These are phyloP conservation scores for Drosophila cracens DNA, from an alignment of 2,888 invertebrate species.

Conservation along the genomic window DNA sequence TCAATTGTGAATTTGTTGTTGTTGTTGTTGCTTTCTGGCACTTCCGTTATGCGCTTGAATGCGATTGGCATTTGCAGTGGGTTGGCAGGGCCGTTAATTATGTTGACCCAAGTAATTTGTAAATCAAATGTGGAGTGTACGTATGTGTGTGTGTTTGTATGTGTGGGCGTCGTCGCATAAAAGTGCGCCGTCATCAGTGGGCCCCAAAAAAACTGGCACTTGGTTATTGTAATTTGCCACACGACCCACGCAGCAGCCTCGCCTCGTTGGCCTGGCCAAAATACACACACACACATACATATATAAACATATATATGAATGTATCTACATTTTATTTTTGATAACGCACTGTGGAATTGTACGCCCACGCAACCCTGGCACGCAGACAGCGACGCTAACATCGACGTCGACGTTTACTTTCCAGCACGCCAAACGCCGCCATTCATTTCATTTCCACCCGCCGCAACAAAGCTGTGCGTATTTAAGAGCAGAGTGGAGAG, in stretches of 20 bases:
- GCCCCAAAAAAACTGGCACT: constrained; percentile 47
- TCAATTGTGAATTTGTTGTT: constrained; percentile 43
- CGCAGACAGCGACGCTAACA: constrained; percentile 45
- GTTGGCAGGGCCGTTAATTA: constrained; percentile 68
- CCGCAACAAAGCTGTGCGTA: constrained; percentile 31
- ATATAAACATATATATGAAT: constrained; percentile 34
- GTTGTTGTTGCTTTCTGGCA: constrained; percentile 29
- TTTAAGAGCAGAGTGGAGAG: not conserved
- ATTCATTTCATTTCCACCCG: constrained; percentile 59
- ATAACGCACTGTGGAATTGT: constrained; percentile 71
- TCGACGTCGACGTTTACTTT: constrained; percentile 39
- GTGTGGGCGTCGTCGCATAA: constrained; percentile 52
- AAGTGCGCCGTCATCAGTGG: constrained; percentile 61
- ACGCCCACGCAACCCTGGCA: constrained; percentile 62
- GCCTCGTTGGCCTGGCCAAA: constrained; percentile 56
- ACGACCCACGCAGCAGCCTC: constrained; percentile 60
- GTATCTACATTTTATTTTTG: constrained; percentile 68
- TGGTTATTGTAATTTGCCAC: constrained; percentile 63
- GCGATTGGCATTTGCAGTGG: constrained; percentile 29
- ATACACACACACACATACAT: constrained; percentile 18
- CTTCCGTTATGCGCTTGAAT: constrained; percentile 55
- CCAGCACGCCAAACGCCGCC: constrained; percentile 55
- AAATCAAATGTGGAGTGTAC: constrained; percentile 58
- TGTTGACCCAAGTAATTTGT: constrained; percentile 70
- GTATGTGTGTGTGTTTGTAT: constrained; percentile 35